These are phyloP conservation scores for Dorcus parallelipipedus DNA, from an alignment of 2,888 invertebrate species.

Conservation along the genomic window DNA sequence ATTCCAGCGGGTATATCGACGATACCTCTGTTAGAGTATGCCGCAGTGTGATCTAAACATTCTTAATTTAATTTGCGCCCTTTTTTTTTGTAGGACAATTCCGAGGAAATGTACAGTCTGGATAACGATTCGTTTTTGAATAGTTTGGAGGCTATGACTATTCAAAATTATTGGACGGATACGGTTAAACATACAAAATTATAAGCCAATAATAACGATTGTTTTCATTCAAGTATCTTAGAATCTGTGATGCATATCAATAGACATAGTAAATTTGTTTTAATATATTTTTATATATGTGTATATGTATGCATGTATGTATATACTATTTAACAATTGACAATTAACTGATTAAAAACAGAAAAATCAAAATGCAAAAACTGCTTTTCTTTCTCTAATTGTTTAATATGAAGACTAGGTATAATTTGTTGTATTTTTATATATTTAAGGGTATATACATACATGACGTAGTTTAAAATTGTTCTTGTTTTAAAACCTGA, in stretches of 20 bases:
- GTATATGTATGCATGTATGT: too few relatives aligned
- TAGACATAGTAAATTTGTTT: conserved; percentile 17
- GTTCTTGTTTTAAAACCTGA: too few relatives aligned
- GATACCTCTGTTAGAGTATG: conserved; percentile 82
- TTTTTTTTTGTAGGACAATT: conserved; percentile 71
- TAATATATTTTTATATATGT: not conserved
- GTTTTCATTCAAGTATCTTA: conserved; percentile 38
- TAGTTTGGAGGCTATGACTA: conserved; percentile 90
- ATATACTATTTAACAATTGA: too few relatives aligned
- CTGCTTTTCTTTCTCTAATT: too few relatives aligned
- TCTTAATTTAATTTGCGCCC: not conserved
- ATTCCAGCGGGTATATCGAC: conserved; percentile 83
- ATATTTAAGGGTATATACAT: too few relatives aligned
- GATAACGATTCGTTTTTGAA: conserved; percentile 93
- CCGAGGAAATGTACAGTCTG: conserved; percentile 91
- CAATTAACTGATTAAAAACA: too few relatives aligned
- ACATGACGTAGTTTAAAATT: too few relatives aligned
- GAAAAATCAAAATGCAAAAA: too few relatives aligned
- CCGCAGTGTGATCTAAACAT: conserved; percentile 18
- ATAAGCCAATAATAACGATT: conserved; percentile 46
- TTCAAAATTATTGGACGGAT: conserved; percentile 92
- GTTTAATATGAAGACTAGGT: too few relatives aligned
- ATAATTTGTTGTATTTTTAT: too few relatives aligned
- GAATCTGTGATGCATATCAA: conserved; percentile 49
- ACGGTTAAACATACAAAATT: conserved; percentile 87